Evolutionary conservation across 2,113 vertebrate species (phyloP), one percentile per base, ranked within the genome.

Genomic region (Apteryx owenii): DNA sequence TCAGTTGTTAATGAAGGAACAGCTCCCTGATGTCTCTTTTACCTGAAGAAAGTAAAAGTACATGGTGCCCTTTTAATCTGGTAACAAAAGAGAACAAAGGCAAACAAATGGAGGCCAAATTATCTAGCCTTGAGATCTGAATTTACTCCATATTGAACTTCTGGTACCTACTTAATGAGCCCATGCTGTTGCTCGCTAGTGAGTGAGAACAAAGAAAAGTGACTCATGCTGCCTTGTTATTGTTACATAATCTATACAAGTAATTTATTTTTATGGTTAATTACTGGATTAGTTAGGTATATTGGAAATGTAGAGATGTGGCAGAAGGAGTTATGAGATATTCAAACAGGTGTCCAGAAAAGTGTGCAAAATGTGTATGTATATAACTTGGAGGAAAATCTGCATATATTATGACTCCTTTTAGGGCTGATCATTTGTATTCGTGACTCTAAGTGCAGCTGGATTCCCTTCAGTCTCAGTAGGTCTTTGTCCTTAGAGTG

Each of bases 1-100:
- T 51, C 85, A 4, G 61, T 15, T 78, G 38, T 50, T 88, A 66
- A 69, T 6, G 70, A 42, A 81, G 58, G 89, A 97, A 33, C 80
- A 80, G 73, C n/a, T 95, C 70, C 69, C 64, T 61, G 19, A 23
- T 93, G 72, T 60, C 93, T 95, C 36, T 92, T 91, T 72, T 76
- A 97, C 94, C 93, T 91, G 69, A 87, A 95, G 92, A 96, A 96
- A 95, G 88, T 83, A 68, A 53, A 66, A 92, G 85, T 87, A 95
- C 95, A 70, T 82, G 81, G 83, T 97, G 95, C 91, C 97, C 93
- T 97, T 95, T 95, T 94, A 95, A 94, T 96, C 94, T 93, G 68
- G 81, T 64, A 62, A 94, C 95, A 94, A 95, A 93, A 68, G 96
- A 95, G 91, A 97, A 88, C 79, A 91, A 93, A 97, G 83, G 50